Conservation (phyloP, 2,888 invertebrate species). For the Oasisia sp. region DNA sequence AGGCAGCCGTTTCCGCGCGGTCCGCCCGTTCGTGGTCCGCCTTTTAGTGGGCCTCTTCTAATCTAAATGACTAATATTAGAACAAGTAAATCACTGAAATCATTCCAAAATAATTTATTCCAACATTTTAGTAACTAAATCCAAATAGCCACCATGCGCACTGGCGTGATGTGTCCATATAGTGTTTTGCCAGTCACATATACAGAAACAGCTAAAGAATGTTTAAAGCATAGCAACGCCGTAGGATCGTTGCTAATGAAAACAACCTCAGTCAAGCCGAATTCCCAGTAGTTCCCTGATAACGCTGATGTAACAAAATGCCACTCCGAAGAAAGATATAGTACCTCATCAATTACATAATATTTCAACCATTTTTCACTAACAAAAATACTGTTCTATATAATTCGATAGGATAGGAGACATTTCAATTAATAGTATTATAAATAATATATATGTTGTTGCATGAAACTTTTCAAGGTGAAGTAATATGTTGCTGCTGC, state of each 20-base stretch:
- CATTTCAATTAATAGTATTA: background rate
- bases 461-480: background rate
- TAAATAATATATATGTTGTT: background rate
- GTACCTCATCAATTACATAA: background rate
- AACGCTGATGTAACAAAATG: background rate
- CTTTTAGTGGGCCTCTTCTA: no score
- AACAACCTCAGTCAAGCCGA: background rate
- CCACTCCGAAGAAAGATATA: background rate
- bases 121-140: no score
- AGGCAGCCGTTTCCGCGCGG: no score
- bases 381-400: background rate
- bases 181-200: no score
- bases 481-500: background rate
- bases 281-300: background rate
- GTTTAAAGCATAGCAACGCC: background rate
- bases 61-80: no score
- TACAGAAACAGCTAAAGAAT: no score
- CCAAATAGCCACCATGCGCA: no score
- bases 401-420: background rate
- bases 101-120: no score
- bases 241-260: background rate
- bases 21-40: no score
- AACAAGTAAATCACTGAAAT: no score
- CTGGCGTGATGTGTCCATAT: no score
- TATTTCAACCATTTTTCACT: background rate